Base-by-base conservation (phyloP, 2,797 vertebrate species). In the Siniperca obscura region DNA sequence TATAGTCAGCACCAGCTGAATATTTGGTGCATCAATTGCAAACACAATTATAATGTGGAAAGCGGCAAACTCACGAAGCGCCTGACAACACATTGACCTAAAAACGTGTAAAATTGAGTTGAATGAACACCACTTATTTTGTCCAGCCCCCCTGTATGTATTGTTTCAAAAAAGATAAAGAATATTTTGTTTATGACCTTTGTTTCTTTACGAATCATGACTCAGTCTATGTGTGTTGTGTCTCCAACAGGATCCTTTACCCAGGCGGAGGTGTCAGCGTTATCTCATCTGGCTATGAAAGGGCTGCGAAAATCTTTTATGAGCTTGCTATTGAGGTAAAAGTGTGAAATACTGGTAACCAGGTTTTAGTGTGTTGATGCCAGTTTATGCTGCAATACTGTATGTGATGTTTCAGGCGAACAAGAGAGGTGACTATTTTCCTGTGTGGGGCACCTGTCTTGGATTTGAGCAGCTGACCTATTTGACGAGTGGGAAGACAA, bases 371-470 rank as follows among this genome's bases (percentile, higher is more conserved):
- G 7, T 60, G 71, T 25, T 17, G 8, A n/a, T 55, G 38, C 1
- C 22, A 25, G n/a, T n/a, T 61, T 44, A 1, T 12, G 1, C n/a
- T 50, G 17, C 22, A 6, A 46, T 17, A 22, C 22, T 48, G 25
- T 30, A 0, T 61, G 19, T 84, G 38, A 8, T 62, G 52, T 87
- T 88, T 71, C 87, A 94, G 98, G 97, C 97, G 46, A 97, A 97
- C 5, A 78, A 94, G 22, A 89, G 88, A 38, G 96, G 97, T 7
- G 97, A 98, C 91, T 96, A 97, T 87, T 99, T 99, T 85, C 98
- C 98, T 4, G 83, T 99, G 21, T 99, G 97, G 98, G 98, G 98
- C 16, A 99, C 97, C 0, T 99, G 98, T 82, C 95, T 99, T 3
- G 98, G 98, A 66, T 97, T 97, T 1, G 96, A 99, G 84, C 91